Evolutionary conservation across 2,888 invertebrate genomes (phyloP), one percentile per base, ranked within the genome.

Genomic region (Lissonota sp.): DNA sequence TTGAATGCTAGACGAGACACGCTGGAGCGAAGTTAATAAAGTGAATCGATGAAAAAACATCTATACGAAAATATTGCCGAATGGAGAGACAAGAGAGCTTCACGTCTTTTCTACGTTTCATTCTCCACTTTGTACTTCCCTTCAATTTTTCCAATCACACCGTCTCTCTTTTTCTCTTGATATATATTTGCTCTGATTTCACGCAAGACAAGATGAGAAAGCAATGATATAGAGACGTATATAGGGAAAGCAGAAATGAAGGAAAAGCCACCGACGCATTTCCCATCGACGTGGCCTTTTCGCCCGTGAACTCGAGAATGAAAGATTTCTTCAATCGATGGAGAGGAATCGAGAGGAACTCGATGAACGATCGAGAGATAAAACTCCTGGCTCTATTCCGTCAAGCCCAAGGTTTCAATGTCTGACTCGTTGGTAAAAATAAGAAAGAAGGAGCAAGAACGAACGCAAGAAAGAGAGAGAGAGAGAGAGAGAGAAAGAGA

Each of bases 331-430:
- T 37, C 63, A 55, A 12, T 71, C 60, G 60, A 75, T 53, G 70
- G 37, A 70, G 75, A 80, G 64, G 66, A 71, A 80, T 75, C 53
- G 70, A 57, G 44, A 49, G 10, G 12, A 14, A 5, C 26, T 37
- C 53, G 58, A 58, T 49, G 58, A 40, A 39, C 37, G 16, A 40
- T 39, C 14, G 16, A 72, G 26, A 51, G 46, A 16, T 39, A 46
- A 46, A 16, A 39, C 58, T 70, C 64, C 74, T 74, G 70, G 79
- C 75, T n/a, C 60, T 75, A 60, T 70, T 79, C 79, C 74, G 64
- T 6, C 39, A 40, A 10, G 16, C 51, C 37, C 37, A 37, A 55
- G 16, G 4, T 55, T 42, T 53, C 69, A 42, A 51, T 70, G 51
- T 49, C 63, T 66, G 42, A 39, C 74, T 70, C 70, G 57, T 63